Evolutionary conservation across 2,113 vertebrate genomes (phyloP).

Genomic region (Noturus placidus): DNA sequence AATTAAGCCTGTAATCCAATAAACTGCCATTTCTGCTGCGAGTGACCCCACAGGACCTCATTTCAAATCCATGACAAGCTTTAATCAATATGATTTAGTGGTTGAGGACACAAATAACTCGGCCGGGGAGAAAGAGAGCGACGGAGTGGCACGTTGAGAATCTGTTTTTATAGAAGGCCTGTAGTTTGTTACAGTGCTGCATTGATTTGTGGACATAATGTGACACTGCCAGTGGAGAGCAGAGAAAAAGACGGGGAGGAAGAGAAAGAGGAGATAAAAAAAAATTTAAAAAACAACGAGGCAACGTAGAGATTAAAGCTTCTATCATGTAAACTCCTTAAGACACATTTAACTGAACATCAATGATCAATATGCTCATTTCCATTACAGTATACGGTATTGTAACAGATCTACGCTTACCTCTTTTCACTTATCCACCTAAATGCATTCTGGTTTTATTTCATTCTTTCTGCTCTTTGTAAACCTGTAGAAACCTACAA

Average conservation of each 20-base stretch:
- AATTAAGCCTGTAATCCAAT: slow-evolving; percentile 71
- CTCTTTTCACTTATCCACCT: background rate
- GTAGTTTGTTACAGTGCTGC: slow-evolving; percentile 79
- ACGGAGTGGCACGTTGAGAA: slow-evolving; percentile 38
- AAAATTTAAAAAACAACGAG: background rate
- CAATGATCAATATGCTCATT: slow-evolving; percentile 46
- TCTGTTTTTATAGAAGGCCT: slow-evolving; percentile 76
- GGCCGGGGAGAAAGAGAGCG: slow-evolving; percentile 44
- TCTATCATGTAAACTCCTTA: slow-evolving; percentile 32
- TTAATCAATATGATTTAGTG: slow-evolving; percentile 81
- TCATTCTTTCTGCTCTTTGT: slow-evolving; percentile 8
- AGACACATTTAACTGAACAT: slow-evolving; percentile 44
- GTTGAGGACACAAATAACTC: slow-evolving; percentile 83
- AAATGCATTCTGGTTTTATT: slow-evolving; percentile 12
- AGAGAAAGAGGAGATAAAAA: background rate
- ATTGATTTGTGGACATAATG: slow-evolving; percentile 85
- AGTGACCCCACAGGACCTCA: slow-evolving; percentile 66
- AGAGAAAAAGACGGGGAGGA: background rate
- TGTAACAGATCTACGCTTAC: slow-evolving; percentile 12
- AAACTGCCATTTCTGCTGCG: slow-evolving; percentile 61
- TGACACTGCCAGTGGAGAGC: slow-evolving; percentile 75
- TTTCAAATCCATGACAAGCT: slow-evolving; percentile 76
- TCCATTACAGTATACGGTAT: slow-evolving; percentile 20
- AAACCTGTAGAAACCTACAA: slow-evolving; percentile 40
- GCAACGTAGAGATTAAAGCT: slow-evolving; percentile 15